These are phyloP conservation scores for Xenopus laevis DNA, from an alignment of 2,113 vertebrate genomes.

Conservation along the genomic window DNA sequence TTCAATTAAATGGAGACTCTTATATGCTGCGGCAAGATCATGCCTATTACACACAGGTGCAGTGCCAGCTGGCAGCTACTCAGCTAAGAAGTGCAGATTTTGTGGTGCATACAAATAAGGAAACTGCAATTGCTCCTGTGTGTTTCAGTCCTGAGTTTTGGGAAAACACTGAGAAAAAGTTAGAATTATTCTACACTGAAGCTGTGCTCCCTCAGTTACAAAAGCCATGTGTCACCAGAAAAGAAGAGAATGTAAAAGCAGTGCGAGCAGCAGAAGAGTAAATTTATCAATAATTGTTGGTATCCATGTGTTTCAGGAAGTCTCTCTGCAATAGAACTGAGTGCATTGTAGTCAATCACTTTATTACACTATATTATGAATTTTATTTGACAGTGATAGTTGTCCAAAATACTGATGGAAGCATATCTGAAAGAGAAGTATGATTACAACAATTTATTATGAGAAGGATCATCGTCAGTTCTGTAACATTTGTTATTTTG, in stretches of 20 bases:
- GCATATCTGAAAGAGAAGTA: too few species aligned
- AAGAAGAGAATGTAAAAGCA: not conserved
- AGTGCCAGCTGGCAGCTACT: conserved; percentile 68
- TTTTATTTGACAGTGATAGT: too few species aligned
- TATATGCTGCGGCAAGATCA: conserved; percentile 68
- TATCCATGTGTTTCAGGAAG: too few species aligned
- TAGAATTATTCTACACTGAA: conserved; percentile 69
- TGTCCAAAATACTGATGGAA: too few species aligned
- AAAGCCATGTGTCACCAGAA: not conserved
- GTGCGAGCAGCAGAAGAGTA: conserved; percentile 56
- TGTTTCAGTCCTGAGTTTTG: conserved; percentile 64
- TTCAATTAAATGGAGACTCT: conserved; percentile 53
- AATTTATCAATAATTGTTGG: too few species aligned
- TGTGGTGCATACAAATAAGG: conserved; percentile 67
- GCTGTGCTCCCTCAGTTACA: conserved; percentile 63
- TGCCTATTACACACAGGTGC: conserved; percentile 75
- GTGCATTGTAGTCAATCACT: too few species aligned
- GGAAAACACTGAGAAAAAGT: conserved; percentile 58
- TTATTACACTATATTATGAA: too few species aligned
- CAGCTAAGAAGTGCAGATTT: conserved; percentile 63
- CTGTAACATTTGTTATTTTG: too few species aligned
- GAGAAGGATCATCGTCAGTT: too few species aligned
- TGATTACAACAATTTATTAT: too few species aligned
- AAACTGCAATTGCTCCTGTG: conserved; percentile 64
- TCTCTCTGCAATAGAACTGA: too few species aligned